phyloP scores from a whole-genome alignment of 2,797 vertebrate genomes.

The Alcedo atthis region DNA sequence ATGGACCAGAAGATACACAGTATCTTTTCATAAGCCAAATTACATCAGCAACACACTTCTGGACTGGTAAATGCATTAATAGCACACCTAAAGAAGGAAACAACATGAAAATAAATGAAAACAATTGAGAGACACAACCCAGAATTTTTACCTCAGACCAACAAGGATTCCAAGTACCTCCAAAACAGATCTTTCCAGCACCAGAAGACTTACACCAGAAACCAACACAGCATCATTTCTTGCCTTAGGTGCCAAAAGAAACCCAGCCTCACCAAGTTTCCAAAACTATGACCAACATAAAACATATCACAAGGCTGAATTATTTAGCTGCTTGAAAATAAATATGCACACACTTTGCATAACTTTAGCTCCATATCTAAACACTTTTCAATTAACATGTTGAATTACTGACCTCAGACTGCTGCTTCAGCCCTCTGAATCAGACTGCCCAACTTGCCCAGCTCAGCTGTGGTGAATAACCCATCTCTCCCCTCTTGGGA shows the following conservation, averaged over 20 bases:
- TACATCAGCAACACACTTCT: not conserved
- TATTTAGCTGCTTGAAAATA: not conserved
- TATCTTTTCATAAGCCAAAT: not conserved
- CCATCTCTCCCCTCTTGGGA: not conserved
- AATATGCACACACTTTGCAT: not conserved
- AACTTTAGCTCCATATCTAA: not conserved
- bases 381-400: not conserved
- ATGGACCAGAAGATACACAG: not conserved
- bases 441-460: not conserved
- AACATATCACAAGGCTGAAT: not conserved
- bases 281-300: not conserved
- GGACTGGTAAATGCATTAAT: not conserved
- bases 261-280: not conserved
- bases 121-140: not conserved
- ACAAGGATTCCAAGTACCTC: not conserved
- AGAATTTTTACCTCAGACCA: not conserved
- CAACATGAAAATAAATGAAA: not conserved
- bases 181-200: not conserved
- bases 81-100: not conserved
- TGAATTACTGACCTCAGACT: not conserved
- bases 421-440: fast-evolving
- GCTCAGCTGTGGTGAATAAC: not conserved
- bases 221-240: fast-evolving
- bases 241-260: not conserved
- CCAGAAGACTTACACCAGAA: not conserved